These are phyloP conservation scores for Fopius arisanus DNA, from an alignment of 1,140 invertebrate species.

Conservation along the genomic window DNA sequence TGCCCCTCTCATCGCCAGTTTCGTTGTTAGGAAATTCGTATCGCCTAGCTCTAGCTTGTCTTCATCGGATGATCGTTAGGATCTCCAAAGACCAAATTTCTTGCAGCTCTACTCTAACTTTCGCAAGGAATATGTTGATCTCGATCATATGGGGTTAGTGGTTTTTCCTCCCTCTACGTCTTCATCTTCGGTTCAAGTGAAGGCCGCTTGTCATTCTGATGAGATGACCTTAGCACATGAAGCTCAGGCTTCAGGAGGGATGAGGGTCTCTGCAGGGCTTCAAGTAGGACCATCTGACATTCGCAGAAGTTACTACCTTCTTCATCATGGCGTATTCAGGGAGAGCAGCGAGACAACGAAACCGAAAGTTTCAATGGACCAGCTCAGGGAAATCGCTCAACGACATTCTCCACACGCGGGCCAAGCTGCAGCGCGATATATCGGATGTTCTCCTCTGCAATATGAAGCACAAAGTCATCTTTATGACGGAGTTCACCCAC, in stretches of 20 bases:
- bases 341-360: slow-evolving; percentile 38
- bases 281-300: no score
- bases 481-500: slow-evolving; percentile 15
- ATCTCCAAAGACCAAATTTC: not conserved
- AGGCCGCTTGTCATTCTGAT: no score
- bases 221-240: no score
- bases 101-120: no score
- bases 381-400: not conserved
- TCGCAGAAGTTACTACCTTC: slow-evolving; percentile 35
- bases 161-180: no score
- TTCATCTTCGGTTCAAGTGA: no score
- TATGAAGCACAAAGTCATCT: slow-evolving; percentile 33
- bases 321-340: slow-evolving; percentile 42
- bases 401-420: not conserved
- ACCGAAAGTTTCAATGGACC: slow-evolving; percentile 42
- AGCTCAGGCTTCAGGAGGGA: no score
- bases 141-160: no score
- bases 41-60: no score
- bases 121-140: no score
- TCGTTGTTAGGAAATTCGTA: not conserved
- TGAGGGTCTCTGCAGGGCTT: no score
- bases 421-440: not conserved
- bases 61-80: not conserved
- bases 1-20: no score
- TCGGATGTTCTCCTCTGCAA: not conserved